phyloP scores from a whole-genome alignment of 1,140 invertebrate genomes.

The Eriocheir sinensis region DNA sequence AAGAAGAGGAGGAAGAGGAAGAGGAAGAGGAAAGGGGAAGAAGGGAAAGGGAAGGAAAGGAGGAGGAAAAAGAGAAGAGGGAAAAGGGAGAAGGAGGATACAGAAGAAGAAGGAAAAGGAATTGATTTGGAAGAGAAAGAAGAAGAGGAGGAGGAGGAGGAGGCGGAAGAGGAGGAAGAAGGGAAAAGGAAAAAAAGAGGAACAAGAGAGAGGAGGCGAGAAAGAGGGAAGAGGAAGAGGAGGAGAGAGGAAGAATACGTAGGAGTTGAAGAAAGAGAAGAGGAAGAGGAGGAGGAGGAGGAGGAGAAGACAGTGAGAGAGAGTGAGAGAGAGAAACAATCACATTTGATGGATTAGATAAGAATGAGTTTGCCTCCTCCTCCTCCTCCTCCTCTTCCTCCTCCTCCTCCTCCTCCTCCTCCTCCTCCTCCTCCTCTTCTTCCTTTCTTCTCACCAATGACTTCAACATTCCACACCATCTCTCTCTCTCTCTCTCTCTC shows the following conservation, averaged over 20 bases:
- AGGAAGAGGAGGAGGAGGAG: not conserved
- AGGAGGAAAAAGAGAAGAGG: no score
- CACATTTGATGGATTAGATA: not conserved
- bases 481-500: not conserved
- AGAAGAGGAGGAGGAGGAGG: not conserved
- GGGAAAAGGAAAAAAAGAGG: not conserved
- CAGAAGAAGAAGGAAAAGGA: not conserved
- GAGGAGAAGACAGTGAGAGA: not conserved
- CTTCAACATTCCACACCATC: not conserved
- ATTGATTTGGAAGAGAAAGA: not conserved
- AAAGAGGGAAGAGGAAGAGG: no score
- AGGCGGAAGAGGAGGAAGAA: not conserved
- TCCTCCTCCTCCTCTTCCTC: constrained; percentile 3
- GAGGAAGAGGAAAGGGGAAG: not conserved
- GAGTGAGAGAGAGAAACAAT: not conserved
- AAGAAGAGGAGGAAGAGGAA: not conserved
- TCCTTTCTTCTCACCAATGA: not conserved
- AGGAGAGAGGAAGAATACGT: not conserved
- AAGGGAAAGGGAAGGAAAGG: not conserved
- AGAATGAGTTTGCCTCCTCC: not conserved
- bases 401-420: not conserved
- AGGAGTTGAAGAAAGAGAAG: not conserved
- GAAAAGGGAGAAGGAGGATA: not conserved
- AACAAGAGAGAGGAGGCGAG: no score
- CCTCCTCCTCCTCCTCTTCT: not conserved